A percentile compares a stretch with the other conserved stretches of the same genome.
Evolutionary conservation across 2,888 invertebrate genomes (phyloP).

Genomic region (Lasioglossum villosulum): DNA sequence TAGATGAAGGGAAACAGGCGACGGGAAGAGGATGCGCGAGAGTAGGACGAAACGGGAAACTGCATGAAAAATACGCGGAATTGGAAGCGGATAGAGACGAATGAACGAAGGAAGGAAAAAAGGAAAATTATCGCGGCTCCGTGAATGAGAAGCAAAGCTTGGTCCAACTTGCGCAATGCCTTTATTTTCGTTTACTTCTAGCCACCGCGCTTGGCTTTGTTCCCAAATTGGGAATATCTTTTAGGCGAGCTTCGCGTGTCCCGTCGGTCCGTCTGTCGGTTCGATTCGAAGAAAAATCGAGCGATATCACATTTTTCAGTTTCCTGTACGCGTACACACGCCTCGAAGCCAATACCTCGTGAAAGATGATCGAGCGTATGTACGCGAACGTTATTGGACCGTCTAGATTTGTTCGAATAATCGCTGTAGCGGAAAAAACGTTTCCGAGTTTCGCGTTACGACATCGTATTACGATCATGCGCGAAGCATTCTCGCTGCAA

Average conservation of each 20-base stretch:
- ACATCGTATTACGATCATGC: not conserved
- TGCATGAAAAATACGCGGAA: too few relatives aligned
- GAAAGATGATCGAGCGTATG: not conserved
- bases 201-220: slow-evolving; percentile 70
- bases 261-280: not conserved
- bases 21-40: not conserved
- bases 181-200: slow-evolving; percentile 73
- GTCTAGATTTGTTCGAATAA: not conserved
- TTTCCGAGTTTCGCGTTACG: not conserved
- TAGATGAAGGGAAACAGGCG: not conserved
- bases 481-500: not conserved
- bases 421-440: not conserved
- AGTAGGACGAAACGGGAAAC: not conserved
- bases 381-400: not conserved
- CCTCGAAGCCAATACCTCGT: not conserved
- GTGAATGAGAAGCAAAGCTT: slow-evolving; percentile 22
- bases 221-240: slow-evolving; percentile 72
- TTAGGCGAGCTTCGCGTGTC: slow-evolving; percentile 23
- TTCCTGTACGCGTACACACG: not conserved
- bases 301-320: too few relatives aligned
- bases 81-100: not conserved
- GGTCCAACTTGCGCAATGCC: slow-evolving; percentile 69
- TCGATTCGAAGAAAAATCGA: not conserved
- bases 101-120: not conserved
- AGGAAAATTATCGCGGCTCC: slow-evolving; percentile 24